These are phyloP conservation scores for Ellobium chinense DNA, from an alignment of 2,888 invertebrate genomes.

Conservation along the genomic window DNA sequence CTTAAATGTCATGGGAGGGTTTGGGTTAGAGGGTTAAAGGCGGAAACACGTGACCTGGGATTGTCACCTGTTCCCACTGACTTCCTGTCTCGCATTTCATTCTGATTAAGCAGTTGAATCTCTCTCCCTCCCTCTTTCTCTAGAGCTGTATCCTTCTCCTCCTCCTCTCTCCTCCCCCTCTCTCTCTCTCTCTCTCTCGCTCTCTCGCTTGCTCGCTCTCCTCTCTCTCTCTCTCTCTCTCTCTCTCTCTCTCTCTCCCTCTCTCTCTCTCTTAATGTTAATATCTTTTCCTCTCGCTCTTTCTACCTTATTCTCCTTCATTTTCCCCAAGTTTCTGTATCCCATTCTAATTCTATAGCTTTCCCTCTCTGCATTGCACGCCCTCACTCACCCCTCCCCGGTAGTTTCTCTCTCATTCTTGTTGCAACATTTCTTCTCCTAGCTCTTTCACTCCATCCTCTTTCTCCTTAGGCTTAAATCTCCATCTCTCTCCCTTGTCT, in stretches of 20 bases:
- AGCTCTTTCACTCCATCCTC: too few relatives aligned
- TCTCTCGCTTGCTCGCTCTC: not conserved
- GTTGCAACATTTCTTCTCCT: too few relatives aligned
- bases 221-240: slow-evolving; percentile 16
- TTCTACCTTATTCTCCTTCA: slow-evolving; percentile 16
- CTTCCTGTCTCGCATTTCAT: too few relatives aligned
- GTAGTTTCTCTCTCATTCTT: too few relatives aligned
- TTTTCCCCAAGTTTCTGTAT: not conserved
- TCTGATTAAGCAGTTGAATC: too few relatives aligned
- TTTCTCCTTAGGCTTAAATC: slow-evolving; percentile 6
- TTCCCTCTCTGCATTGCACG: not conserved
- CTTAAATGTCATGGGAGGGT: too few relatives aligned
- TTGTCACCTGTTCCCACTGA: too few relatives aligned
- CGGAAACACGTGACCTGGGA: too few relatives aligned
- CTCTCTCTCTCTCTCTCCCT: not conserved
- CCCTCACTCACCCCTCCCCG: too few relatives aligned
- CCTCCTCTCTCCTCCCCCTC: not conserved
- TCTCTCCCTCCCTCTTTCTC: too few relatives aligned
- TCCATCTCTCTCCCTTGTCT: not conserved
- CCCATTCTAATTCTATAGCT: slow-evolving; percentile 5
- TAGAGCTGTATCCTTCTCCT: not conserved
- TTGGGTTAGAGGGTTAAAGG: too few relatives aligned
- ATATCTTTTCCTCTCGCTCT: slow-evolving; percentile 26
- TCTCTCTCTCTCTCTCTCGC: not conserved
- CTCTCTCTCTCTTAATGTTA: slow-evolving; percentile 21